phyloP scores from a whole-genome alignment of 2,888 invertebrate species.

The Noctua janthe region DNA sequence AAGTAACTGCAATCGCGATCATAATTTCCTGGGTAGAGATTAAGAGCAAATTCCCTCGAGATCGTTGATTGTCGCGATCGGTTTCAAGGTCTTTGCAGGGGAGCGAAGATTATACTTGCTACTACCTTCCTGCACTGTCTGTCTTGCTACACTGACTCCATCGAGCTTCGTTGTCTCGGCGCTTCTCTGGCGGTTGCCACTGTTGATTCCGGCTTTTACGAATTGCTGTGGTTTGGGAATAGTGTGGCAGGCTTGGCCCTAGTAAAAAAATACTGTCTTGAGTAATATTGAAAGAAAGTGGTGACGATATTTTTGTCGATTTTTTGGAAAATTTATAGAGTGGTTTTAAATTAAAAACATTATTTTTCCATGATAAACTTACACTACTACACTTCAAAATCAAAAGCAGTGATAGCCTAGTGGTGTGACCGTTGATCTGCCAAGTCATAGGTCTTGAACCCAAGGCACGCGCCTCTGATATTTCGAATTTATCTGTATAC shows the following conservation, averaged over 20 bases:
- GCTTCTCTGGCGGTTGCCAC: neutral
- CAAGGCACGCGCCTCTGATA: no score
- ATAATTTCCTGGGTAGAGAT: neutral
- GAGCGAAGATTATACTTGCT: neutral
- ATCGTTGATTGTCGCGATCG: slow-evolving; percentile 7
- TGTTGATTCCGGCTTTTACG: neutral
- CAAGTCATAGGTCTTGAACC: no score
- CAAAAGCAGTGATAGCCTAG: no score
- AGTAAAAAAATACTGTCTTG: neutral
- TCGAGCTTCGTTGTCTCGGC: neutral
- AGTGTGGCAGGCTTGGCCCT: neutral
- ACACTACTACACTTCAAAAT: no score
- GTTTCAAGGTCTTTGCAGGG: neutral
- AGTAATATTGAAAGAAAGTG: no score
- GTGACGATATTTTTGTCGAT: no score
- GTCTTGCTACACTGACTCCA: neutral
- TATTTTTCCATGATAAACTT: no score
- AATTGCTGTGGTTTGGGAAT: neutral
- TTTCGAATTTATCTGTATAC: no score
- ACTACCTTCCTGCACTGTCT: neutral
- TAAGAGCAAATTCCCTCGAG: slow-evolving; percentile 18
- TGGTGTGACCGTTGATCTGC: no score
- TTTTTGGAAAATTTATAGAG: no score
- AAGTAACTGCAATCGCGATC: slow-evolving; percentile 1
- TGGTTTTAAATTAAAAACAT: no score